Base-by-base conservation (phyloP, 1,140 invertebrate genomes). In the Drosophila varians region DNA sequence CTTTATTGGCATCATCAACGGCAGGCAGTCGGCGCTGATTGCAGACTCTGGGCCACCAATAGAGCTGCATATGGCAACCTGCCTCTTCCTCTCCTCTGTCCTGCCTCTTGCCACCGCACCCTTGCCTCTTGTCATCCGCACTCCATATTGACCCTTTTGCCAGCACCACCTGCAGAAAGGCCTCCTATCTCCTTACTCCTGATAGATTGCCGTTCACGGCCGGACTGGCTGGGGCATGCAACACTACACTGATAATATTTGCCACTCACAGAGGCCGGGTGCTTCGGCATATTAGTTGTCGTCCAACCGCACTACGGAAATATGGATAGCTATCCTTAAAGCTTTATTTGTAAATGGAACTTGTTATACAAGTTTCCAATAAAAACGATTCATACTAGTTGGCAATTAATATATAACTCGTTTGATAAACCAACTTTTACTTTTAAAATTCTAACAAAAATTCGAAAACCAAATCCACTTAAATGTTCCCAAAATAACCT, bases 1-100 rank as follows among this genome's bases (percentile, higher is more conserved):
- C 76, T 87, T 87, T 80, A 84, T 79, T 86, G 80, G 75, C 76
- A 53, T 84, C 79, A 79, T 84, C 80, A 84, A 62, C 53, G 34
- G 53, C 46, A 57, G 73, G 73, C 66, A 68, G 43, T 16, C 14
- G 57, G 69, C 23, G 58, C 45, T 55, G 69, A 74, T 65, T 74
- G 71, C 70, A 74, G 68, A 72, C 55, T 72, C 66, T 47, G 61
- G 42, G 69, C 25, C 57, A 43, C 12, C 28, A 26, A 45, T 42
- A 40, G 28, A 53, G 70, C 48, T 61, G 64, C 49, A 74, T 48
- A 48, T 73, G 60, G 64, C 56, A 84, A 56, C 62, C 31, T 66
- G n/a, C n/a, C n/a, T n/a, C n/a, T n/a, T n/a, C n/a, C n/a, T n/a
- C n/a, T n/a, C n/a, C n/a, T n/a, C n/a, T n/a, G 38, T 4, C 12